These are phyloP conservation scores for Leptinotarsa peninsularis DNA, from an alignment of 2,888 invertebrate genomes.

Conservation along the genomic window DNA sequence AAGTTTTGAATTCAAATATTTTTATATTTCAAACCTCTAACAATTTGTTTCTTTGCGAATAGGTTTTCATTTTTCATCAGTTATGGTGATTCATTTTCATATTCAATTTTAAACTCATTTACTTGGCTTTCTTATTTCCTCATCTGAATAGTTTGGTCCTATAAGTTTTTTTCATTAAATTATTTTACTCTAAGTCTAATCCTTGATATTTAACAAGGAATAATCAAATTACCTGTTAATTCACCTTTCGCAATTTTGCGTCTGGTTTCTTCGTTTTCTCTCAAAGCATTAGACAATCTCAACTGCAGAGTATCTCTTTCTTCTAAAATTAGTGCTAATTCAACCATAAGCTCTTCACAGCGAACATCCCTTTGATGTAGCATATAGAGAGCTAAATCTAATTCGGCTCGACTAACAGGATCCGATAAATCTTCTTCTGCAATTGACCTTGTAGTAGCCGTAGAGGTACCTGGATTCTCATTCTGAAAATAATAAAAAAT, in stretches of 20 bases:
- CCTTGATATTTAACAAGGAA: background rate
- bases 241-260: slow-evolving; percentile 53
- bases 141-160: too few species aligned
- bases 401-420: slow-evolving; percentile 70
- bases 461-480: slow-evolving; percentile 30
- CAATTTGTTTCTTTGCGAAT: too few species aligned
- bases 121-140: too few species aligned
- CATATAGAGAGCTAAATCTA: slow-evolving; percentile 86
- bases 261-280: slow-evolving; percentile 76
- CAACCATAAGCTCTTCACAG: slow-evolving; percentile 87
- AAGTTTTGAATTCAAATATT: too few species aligned
- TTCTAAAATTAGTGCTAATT: slow-evolving; percentile 84
- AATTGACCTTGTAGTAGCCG: slow-evolving; percentile 6
- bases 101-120: too few species aligned
- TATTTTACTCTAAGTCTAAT: too few species aligned
- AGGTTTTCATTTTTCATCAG: too few species aligned
- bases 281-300: slow-evolving; percentile 82
- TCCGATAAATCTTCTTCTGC: slow-evolving; percentile 54
- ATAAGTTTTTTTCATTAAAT: too few species aligned
- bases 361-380: slow-evolving; percentile 87
- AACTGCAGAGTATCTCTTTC: slow-evolving; percentile 88
- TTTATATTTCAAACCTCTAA: too few species aligned
- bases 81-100: too few species aligned
- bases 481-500: background rate
- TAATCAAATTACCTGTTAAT: slow-evolving; percentile 12